Evolutionary conservation across 92 coral and sea anemone species (phyloP).

Genomic region (Epizoanthus scotinus): DNA sequence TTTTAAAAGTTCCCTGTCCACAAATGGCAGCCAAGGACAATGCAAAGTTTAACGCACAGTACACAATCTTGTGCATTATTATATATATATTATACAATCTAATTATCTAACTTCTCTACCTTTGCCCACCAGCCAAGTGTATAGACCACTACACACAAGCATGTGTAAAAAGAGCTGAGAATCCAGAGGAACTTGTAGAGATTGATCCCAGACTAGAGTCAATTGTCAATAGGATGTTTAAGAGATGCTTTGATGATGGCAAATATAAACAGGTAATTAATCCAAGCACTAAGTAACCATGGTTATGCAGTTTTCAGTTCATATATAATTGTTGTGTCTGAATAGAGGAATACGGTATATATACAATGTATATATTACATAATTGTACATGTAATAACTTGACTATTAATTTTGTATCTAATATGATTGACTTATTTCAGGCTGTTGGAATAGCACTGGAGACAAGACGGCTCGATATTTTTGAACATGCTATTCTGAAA

Average conservation of each 20-base stretch:
- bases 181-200: constrained; percentile 65
- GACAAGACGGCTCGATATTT: constrained; percentile 89
- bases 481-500: constrained; percentile 92
- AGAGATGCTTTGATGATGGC: constrained; percentile 95
- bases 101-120: not conserved
- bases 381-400: not conserved
- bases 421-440: constrained; percentile 40
- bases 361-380: too few species aligned
- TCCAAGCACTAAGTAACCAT: too few species aligned
- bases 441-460: constrained; percentile 98
- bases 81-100: too few species aligned
- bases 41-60: too few species aligned
- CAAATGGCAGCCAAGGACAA: too few species aligned
- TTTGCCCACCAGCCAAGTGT: constrained; percentile 77
- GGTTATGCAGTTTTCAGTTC: too few species aligned
- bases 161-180: constrained; percentile 82
- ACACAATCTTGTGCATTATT: too few species aligned
- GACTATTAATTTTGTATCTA: not conserved
- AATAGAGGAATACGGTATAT: too few species aligned
- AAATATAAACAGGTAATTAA: constrained; percentile 86
- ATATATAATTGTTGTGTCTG: too few species aligned
- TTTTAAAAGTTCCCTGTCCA: too few species aligned
- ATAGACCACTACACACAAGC: constrained; percentile 92
- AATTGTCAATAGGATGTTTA: constrained; percentile 95
- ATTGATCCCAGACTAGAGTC: constrained; percentile 90